Percentiles rank a stretch among this genome's conserved stretches.
Evolutionary conservation across 2,113 vertebrate genomes (phyloP).

Genomic region (Hystrix cristata): DNA sequence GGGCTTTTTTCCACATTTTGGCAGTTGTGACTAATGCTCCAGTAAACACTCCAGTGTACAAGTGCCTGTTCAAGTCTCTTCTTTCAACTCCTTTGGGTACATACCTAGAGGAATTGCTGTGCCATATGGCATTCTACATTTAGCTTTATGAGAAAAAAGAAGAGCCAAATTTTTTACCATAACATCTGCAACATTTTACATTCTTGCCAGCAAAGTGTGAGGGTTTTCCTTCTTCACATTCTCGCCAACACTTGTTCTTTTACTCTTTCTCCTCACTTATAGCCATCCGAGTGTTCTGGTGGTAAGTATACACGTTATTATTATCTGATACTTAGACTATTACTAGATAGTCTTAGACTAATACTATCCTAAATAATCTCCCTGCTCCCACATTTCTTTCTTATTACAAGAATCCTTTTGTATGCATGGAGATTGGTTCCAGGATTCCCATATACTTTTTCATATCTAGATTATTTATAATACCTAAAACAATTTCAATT

Average conservation of each 20-base stretch:
- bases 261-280: background rate
- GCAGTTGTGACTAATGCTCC: background rate
- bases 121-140: background rate
- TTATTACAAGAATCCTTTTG: background rate
- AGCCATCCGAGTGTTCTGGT: background rate
- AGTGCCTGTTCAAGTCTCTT: background rate
- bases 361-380: background rate
- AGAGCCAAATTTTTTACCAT: background rate
- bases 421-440: background rate
- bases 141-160: background rate
- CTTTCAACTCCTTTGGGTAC: background rate
- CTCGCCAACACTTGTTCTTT: background rate
- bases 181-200: background rate
- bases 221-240: background rate
- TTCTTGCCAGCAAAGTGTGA: background rate
- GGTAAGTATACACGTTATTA: background rate
- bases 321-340: background rate
- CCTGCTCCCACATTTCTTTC: background rate
- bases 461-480: background rate
- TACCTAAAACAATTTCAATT: background rate
- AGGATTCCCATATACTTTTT: background rate
- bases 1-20: background rate
- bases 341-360: background rate
- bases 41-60: background rate
- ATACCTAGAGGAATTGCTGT: background rate